A percentile compares a stretch with the other conserved stretches of the same genome.
Evolutionary conservation across 2,113 vertebrate genomes (phyloP).

Genomic region (Rhinoderma darwinii): DNA sequence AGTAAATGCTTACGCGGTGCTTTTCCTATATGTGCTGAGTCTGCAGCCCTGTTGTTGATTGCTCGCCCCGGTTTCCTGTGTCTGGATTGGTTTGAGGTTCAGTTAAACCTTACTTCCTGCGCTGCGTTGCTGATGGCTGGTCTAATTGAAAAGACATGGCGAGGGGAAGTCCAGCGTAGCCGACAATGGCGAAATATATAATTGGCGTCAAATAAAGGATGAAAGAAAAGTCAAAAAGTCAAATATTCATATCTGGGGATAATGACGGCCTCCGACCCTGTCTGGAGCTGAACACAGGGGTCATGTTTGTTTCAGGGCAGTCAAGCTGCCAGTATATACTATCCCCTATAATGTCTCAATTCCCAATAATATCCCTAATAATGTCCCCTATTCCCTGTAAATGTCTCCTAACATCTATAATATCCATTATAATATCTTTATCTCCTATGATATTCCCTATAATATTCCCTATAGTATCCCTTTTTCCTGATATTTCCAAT

Average conservation of each 20-base stretch:
- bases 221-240: slow-evolving; percentile 59
- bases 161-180: slow-evolving; percentile 69
- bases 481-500: no score
- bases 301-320: slow-evolving; percentile 28
- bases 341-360: not conserved
- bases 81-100: slow-evolving; percentile 79
- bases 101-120: slow-evolving; percentile 74
- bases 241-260: slow-evolving; percentile 56
- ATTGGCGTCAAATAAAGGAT: slow-evolving; percentile 44
- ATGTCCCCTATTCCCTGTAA: not conserved
- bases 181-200: slow-evolving; percentile 18
- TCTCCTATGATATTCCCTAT: no score
- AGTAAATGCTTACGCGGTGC: slow-evolving; percentile 56
- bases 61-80: slow-evolving; percentile 78
- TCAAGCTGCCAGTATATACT: not conserved
- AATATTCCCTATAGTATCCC: no score
- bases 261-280: slow-evolving; percentile 39
- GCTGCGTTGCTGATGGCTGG: slow-evolving; percentile 70
- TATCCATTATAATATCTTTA: not conserved
- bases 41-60: slow-evolving; percentile 64
- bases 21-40: slow-evolving; percentile 67
- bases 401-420: no score
- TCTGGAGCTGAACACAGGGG: slow-evolving; percentile 25
- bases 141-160: slow-evolving; percentile 80
- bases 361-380: not conserved